Evolutionary conservation across 2,113 vertebrate genomes (phyloP).

Genomic region (Oncorhynchus gorbuscha): DNA sequence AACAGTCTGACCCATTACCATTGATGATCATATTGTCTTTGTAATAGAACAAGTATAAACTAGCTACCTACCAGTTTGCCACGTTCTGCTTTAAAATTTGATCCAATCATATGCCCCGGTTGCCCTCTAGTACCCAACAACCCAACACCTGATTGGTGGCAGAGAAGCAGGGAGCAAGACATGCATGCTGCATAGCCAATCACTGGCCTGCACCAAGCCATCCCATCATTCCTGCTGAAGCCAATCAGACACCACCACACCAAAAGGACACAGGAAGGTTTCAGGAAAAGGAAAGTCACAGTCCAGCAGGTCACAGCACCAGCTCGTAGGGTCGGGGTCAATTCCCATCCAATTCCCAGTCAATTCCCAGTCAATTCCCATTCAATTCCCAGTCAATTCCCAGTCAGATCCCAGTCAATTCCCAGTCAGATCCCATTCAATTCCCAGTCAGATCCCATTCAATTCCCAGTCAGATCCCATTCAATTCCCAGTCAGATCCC

Average conservation of each 20-base stretch:
- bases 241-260: neutral
- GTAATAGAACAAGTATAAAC: neutral
- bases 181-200: constrained; percentile 50
- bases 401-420: no score
- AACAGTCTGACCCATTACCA: neutral
- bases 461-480: no score
- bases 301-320: constrained; percentile 26
- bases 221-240: constrained; percentile 19
- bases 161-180: constrained; percentile 47
- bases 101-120: neutral
- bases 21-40: neutral
- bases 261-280: constrained; percentile 22
- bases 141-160: neutral
- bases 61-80: constrained; percentile 27
- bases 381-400: no score
- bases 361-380: no score
- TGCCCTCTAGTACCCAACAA: neutral
- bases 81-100: constrained; percentile 11
- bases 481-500: no score
- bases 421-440: no score
- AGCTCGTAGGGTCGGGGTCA: neutral
- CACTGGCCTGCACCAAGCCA: constrained; percentile 32
- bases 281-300: constrained; percentile 27
- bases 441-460: no score
- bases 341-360: no score